Evolutionary conservation across 2,888 invertebrate species (phyloP), one percentile per base, ranked within the genome.

Genomic region (Formica aserva): DNA sequence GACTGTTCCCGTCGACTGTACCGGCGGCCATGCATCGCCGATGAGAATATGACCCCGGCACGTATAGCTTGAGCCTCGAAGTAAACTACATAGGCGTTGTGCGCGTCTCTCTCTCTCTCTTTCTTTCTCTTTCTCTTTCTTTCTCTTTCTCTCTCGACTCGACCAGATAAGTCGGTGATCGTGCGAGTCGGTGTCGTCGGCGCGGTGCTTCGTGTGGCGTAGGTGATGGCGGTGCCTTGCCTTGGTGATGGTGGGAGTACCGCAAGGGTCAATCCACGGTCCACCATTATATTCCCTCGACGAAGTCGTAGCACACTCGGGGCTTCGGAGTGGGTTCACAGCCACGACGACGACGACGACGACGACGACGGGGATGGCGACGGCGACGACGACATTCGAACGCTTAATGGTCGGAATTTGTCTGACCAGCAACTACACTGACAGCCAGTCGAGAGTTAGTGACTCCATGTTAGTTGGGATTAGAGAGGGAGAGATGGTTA

Each of bases 231-330:
- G 84, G 80, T 72, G 74, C 71, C 57, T 78, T 72, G 69, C 57
- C 78, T 57, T 78, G 84, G 84, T 82, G 83, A 82, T 93, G 92
- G 93, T 94, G 94, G 94, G 93, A 94, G 94, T 94, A 94, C 93
- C 94, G 94, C 94, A 94, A 94, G 94, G 94, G 94, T 94, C 94
- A 94, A 94, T 93, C 93, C 93, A 91, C 92, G 92, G 91, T 91
- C 92, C 93, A 91, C 91, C 93, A 92, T 94, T 93, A 92, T 92
- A 92, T 92, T 92, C 89, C 88, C 32, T 60, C 78, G 69, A 86
- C 85, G 86, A 85, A 86, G 85, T 85, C 87, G 85, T 88, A 87
- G 87, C 80, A 75, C 82, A 86, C 85, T 26, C 81, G 88, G 86
- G 89, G 82, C 88, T 83, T 86, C 81, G 69, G 83, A 85, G 77